Base-by-base conservation (phyloP, 2,888 invertebrate genomes). In the Mythimna pallens region DNA sequence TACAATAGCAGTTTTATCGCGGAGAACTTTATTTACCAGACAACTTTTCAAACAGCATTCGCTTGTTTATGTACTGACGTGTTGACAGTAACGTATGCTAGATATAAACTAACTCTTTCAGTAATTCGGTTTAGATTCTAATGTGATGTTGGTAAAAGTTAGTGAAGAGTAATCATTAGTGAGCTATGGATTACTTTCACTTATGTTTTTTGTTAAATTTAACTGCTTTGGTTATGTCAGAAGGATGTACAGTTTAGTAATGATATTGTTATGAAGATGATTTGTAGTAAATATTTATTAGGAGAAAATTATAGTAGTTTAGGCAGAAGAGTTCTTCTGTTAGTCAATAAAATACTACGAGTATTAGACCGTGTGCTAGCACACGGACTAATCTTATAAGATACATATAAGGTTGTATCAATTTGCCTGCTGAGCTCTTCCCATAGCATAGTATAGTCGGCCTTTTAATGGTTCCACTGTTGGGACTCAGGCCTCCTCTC, bases 61-160 rank as follows among this genome's bases (percentile, higher is more conserved):
- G 5, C 61, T n/a, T 22, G 12, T 61, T 40, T 61, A 40, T 40
- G 22, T 14, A 40, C 22, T 40, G 40, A 40, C 61, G 22, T 22
- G 40, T 61, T 61, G 6, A 40, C 8, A 3, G 61, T 40, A 61
- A 57, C 68, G 80, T 74, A 81, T 20, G 40, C 65, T 79, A 71
- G 17, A 2, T 63, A 20, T 61, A 68, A 50, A 63, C 17, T n/a
- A 8, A 47, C 9, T 40, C 10, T 78, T 68, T 74, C 20, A 64
- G 65, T 59, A 43, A 69, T 70, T 74, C 59, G 50, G 69, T 78
- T 70, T 54, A 59, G 12, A 69, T 50, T 83, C 14, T 65, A 80
- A 83, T 68, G 34, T 66, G 22, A 67, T 75, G 66, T 72, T 70
- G 61, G 80, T 72, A 83, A 81, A 80, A 81, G 75, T 80, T 30